Conservation (phyloP, 2,888 invertebrate genomes). For the Amblyteles armatorius region DNA sequence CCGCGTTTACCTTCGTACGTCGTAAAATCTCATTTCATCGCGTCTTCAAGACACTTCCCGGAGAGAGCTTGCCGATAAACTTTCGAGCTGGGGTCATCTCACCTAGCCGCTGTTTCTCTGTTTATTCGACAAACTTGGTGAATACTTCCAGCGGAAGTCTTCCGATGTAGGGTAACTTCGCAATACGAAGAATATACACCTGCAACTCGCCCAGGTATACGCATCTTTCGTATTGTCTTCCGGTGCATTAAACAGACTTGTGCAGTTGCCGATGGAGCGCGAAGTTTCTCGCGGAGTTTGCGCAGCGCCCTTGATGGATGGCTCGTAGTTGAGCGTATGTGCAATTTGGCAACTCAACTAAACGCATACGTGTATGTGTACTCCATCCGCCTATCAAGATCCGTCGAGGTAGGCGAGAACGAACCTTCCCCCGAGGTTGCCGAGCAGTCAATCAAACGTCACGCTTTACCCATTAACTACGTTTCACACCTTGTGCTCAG, state of each 20-base stretch:
- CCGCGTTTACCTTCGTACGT: slow-evolving; percentile 9
- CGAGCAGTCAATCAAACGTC: slow-evolving; percentile 65
- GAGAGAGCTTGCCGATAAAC: slow-evolving; percentile 6
- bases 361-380: slow-evolving; percentile 22
- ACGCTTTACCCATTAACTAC: slow-evolving; percentile 62
- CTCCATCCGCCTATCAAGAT: slow-evolving; percentile 55
- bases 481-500: slow-evolving; percentile 61
- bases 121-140: slow-evolving; percentile 33
- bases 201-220: slow-evolving; percentile 8
- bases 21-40: slow-evolving; percentile 10
- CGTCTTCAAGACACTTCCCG: not conserved
- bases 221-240: slow-evolving; percentile 26
- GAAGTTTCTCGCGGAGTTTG: slow-evolving; percentile 37
- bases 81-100: slow-evolving; percentile 15
- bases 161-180: slow-evolving; percentile 7
- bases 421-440: slow-evolving; percentile 54
- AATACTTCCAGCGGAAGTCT: not conserved
- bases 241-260: not conserved
- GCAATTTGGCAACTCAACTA: slow-evolving; percentile 49
- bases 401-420: slow-evolving; percentile 34
- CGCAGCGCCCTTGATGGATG: slow-evolving; percentile 44
- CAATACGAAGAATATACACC: slow-evolving; percentile 3
- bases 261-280: slow-evolving; percentile 8
- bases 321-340: not conserved
- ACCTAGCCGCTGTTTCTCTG: slow-evolving; percentile 1